Evolutionary conservation across 2,888 invertebrate species (phyloP).

Genomic region (Ophion costatus): DNA sequence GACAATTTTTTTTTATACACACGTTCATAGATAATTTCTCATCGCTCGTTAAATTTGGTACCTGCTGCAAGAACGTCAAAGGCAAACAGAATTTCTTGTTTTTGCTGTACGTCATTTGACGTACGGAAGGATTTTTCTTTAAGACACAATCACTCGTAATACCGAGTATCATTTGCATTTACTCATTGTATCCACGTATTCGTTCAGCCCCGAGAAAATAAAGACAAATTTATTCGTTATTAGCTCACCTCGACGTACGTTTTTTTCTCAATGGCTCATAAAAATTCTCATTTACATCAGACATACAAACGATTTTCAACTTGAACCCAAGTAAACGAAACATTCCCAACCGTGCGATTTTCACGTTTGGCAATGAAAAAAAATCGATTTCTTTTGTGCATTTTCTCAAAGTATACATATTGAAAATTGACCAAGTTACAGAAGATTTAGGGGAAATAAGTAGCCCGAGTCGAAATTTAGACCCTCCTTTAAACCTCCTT

Average conservation of each 20-base stretch:
- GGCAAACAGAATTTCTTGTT: not conserved
- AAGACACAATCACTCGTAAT: not conserved
- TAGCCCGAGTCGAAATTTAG: no score
- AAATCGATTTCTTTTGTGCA: no score
- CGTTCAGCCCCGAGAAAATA: not conserved
- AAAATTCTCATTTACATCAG: not conserved
- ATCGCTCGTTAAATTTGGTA: not conserved
- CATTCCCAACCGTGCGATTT: no score
- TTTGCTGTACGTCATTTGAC: not conserved
- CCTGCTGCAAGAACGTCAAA: not conserved
- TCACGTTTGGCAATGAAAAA: no score
- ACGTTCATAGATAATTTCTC: constrained; percentile 16
- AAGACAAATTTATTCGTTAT: not conserved
- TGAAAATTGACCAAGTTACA: no score
- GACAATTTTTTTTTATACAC: not conserved
- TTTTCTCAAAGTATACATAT: no score
- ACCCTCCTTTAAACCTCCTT: no score
- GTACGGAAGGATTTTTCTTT: not conserved
- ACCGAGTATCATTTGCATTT: not conserved
- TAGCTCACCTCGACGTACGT: not conserved
- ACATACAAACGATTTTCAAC: not conserved
- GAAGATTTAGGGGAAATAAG: no score
- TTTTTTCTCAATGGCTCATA: not conserved
- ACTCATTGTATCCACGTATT: not conserved
- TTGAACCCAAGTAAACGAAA: no score